phyloP scores from a whole-genome alignment of 2,888 invertebrate genomes.

The Oscheius myriophilus region DNA sequence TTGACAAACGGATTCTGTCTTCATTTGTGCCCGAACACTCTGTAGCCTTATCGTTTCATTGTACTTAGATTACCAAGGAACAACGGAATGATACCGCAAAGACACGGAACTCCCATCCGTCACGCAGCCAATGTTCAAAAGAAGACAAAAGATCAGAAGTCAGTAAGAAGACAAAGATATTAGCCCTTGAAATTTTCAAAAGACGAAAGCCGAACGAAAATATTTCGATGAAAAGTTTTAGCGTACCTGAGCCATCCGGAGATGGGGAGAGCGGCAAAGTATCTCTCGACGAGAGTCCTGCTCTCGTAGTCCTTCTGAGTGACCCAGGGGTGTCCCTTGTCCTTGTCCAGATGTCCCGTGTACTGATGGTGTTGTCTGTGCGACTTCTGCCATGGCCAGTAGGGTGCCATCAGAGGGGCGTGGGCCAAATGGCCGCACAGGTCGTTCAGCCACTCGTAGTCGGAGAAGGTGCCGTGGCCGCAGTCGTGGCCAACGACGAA shows the following conservation, averaged over 20 bases:
- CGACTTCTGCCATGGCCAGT: constrained; percentile 65
- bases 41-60: too few species aligned
- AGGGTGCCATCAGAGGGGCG: constrained; percentile 62
- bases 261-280: constrained; percentile 61
- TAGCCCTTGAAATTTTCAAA: too few species aligned
- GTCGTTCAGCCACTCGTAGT: constrained; percentile 61
- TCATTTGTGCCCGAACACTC: too few species aligned
- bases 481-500: constrained; percentile 65
- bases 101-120: too few species aligned
- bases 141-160: too few species aligned
- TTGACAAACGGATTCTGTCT: too few species aligned
- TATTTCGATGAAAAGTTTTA: too few species aligned
- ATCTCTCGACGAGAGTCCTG: constrained; percentile 48
- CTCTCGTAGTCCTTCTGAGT: constrained; percentile 54
- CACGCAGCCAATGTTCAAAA: too few species aligned
- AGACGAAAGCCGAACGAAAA: too few species aligned
- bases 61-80: too few species aligned
- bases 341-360: constrained; percentile 64
- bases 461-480: constrained; percentile 62
- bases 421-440: constrained; percentile 62
- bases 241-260: constrained; percentile 64
- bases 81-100: too few species aligned
- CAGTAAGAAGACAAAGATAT: too few species aligned
- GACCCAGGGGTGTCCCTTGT: constrained; percentile 64
- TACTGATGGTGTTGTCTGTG: constrained; percentile 51